These are phyloP conservation scores for Eonycteris spelaea DNA, from an alignment of 2,113 vertebrate genomes.

Conservation along the genomic window DNA sequence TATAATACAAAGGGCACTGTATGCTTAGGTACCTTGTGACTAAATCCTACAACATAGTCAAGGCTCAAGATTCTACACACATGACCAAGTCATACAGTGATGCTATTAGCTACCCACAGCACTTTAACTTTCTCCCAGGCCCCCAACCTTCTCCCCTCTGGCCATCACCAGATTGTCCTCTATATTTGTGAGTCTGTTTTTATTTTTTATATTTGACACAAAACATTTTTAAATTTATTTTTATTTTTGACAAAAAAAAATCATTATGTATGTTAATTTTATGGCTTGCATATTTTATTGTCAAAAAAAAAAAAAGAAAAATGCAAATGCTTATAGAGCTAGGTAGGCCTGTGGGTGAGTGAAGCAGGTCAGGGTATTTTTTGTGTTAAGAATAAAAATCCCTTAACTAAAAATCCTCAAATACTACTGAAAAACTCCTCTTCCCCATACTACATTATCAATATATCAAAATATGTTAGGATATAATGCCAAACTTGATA, in stretches of 20 bases:
- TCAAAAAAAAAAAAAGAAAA: too few species aligned
- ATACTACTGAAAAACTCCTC: neutral
- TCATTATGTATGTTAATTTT: too few species aligned
- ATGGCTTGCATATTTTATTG: too few species aligned
- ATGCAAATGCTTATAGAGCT: too few species aligned
- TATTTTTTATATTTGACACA: too few species aligned
- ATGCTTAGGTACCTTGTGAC: conserved; percentile 73
- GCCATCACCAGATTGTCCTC: too few species aligned
- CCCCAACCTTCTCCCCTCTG: too few species aligned
- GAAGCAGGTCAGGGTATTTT: neutral
- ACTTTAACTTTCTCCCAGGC: neutral
- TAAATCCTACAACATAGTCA: conserved; percentile 73
- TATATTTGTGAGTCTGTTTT: too few species aligned
- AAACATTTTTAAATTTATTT: too few species aligned
- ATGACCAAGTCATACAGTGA: conserved; percentile 79
- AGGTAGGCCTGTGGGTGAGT: too few species aligned
- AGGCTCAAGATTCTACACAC: conserved; percentile 68
- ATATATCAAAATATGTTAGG: neutral
- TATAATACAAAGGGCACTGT: conserved; percentile 82
- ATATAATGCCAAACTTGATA: neutral
- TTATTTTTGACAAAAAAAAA: too few species aligned
- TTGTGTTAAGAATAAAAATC: neutral
- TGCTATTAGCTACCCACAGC: conserved; percentile 65
- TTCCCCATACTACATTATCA: neutral
- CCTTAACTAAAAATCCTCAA: neutral